phyloP scores from a whole-genome alignment of 2,888 invertebrate species.

The Hydrotaea diabolus region DNA sequence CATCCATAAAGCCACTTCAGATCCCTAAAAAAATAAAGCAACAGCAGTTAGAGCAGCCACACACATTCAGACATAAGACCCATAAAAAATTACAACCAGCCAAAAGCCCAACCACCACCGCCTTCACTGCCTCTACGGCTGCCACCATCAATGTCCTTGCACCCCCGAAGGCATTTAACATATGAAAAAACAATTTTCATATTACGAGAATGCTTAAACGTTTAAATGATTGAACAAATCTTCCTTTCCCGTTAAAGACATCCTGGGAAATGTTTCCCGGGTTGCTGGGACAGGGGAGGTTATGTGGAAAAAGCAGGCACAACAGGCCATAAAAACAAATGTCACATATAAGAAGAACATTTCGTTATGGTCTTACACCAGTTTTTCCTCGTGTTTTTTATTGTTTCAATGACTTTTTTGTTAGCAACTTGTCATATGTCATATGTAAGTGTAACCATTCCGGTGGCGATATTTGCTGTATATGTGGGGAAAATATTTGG shows the following conservation, averaged over 20 bases:
- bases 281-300: not conserved
- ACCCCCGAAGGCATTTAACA: conserved; percentile 48
- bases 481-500: conserved; percentile 5
- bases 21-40: conserved; percentile 36
- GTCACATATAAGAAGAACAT: conserved; percentile 71
- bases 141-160: conserved; percentile 27
- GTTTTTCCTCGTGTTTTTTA: conserved; percentile 47
- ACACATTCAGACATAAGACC: conserved; percentile 30
- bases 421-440: conserved; percentile 55
- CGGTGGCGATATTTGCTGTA: not conserved
- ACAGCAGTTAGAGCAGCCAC: conserved; percentile 32
- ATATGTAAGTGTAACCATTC: not conserved
- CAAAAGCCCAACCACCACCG: conserved; percentile 13
- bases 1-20: conserved; percentile 63
- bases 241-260: conserved; percentile 61
- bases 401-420: conserved; percentile 59
- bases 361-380: conserved; percentile 59
- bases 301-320: not conserved
- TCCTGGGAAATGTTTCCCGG: conserved; percentile 15
- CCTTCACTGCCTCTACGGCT: too few relatives aligned
- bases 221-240: conserved; percentile 70
- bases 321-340: conserved; percentile 72
- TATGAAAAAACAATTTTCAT: conserved; percentile 65
- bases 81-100: conserved; percentile 39
- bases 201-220: conserved; percentile 54